phyloP scores from a whole-genome alignment of 2,888 invertebrate genomes.

The Liodrosophila aerea region DNA sequence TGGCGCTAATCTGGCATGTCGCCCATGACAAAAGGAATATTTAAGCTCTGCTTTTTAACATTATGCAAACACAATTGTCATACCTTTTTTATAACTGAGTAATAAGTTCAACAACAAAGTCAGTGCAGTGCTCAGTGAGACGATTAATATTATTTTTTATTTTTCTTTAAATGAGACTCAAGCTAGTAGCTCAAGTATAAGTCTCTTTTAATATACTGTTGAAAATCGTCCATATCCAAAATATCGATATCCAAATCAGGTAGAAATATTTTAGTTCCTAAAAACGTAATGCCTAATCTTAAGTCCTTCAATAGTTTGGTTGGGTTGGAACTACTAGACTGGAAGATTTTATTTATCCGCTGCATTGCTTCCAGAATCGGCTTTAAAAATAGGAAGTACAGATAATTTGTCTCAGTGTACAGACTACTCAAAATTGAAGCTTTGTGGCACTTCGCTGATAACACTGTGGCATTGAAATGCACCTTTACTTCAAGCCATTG shows the following conservation, averaged over 20 bases:
- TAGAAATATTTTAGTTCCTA: neutral
- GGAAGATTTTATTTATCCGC: too few species aligned
- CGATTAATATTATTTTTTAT: neutral
- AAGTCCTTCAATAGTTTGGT: too few species aligned
- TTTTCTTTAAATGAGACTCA: neutral
- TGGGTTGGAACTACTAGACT: too few species aligned
- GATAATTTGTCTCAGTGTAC: too few species aligned
- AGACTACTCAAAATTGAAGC: too few species aligned
- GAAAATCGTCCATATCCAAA: neutral
- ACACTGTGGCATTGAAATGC: slow-evolving; percentile 6
- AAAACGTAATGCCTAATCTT: too few species aligned
- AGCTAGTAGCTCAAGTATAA: slow-evolving; percentile 1
- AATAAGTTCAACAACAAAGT: slow-evolving; percentile 4
- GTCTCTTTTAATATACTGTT: neutral
- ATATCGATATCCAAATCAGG: neutral
- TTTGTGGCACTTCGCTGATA: too few species aligned
- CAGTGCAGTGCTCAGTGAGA: slow-evolving; percentile 1
- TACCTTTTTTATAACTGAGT: slow-evolving; percentile 3
- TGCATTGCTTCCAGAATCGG: too few species aligned
- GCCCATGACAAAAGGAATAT: too few species aligned
- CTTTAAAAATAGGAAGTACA: too few species aligned
- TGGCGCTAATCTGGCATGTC: too few species aligned
- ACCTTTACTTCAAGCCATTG: slow-evolving; percentile 19
- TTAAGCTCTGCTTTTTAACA: neutral
- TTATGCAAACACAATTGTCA: slow-evolving; percentile 1